These are phyloP conservation scores for Microtus pennsylvanicus DNA, from an alignment of 2,113 vertebrate genomes.

Conservation along the genomic window DNA sequence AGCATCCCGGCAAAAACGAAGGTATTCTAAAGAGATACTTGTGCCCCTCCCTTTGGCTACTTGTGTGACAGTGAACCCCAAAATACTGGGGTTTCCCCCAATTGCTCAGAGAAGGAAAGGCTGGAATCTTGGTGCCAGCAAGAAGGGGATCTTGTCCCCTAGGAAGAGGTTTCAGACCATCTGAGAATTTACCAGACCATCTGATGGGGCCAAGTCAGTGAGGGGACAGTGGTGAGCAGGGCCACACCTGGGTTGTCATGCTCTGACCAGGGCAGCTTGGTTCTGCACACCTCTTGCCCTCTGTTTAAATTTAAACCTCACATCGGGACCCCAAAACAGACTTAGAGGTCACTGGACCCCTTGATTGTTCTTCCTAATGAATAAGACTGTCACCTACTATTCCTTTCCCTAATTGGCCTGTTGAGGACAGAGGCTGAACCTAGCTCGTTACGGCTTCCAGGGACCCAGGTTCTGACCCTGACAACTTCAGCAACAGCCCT, in stretches of 20 bases:
- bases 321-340: neutral
- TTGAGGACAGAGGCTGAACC: neutral
- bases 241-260: neutral
- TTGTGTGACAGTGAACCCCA: neutral
- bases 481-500: no score
- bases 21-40: neutral
- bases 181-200: neutral
- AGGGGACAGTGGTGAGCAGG: neutral
- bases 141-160: neutral
- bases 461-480: neutral
- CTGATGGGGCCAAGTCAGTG: neutral
- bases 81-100: neutral
- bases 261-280: neutral
- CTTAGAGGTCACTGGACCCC: neutral
- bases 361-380: neutral
- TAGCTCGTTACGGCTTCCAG: neutral
- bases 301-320: neutral
- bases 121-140: neutral
- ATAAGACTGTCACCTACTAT: neutral
- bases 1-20: neutral
- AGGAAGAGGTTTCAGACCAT: neutral
- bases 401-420: neutral
- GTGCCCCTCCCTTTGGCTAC: no score
- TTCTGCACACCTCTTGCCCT: no score
- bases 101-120: neutral